These are phyloP conservation scores for Falco concolor DNA, from an alignment of 2,797 vertebrate genomes.

Conservation along the genomic window DNA sequence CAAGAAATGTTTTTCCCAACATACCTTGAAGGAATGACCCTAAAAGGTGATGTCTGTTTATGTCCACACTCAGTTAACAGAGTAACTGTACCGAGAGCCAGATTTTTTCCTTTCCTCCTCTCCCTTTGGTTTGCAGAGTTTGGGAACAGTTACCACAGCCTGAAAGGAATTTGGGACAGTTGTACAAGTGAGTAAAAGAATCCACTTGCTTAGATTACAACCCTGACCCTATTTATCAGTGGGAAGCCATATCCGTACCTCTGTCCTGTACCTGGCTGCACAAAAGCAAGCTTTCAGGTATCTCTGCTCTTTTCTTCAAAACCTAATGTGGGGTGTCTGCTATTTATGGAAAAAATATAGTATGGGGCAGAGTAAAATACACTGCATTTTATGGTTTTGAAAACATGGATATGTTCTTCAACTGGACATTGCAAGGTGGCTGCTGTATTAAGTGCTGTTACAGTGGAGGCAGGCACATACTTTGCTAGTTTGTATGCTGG, in stretches of 20 bases:
- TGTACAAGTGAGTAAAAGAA: not conserved
- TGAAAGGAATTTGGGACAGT: not conserved
- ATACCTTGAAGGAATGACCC: not conserved
- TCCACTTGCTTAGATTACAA: not conserved
- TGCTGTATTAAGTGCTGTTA: not conserved
- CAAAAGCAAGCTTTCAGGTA: not conserved
- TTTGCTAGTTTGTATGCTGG: not conserved
- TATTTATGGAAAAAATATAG: not conserved
- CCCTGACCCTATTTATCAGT: not conserved
- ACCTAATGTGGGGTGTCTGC: not conserved
- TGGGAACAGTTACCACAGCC: not conserved
- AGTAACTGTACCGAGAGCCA: not conserved
- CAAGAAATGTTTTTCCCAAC: not conserved
- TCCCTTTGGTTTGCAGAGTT: not conserved
- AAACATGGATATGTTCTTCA: not conserved
- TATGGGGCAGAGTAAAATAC: not conserved
- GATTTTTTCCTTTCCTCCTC: not conserved
- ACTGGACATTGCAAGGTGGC: not conserved
- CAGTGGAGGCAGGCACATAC: not conserved
- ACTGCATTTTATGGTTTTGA: not conserved
- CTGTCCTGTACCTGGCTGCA: not conserved
- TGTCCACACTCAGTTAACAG: not conserved
- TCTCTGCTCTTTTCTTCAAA: not conserved
- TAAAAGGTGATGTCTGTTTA: not conserved
- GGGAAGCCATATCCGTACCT: fast-evolving